Evolutionary conservation across 1,140 invertebrate species (phyloP), one percentile per base, ranked within the genome.

Genomic region (Lucilia sericata): DNA sequence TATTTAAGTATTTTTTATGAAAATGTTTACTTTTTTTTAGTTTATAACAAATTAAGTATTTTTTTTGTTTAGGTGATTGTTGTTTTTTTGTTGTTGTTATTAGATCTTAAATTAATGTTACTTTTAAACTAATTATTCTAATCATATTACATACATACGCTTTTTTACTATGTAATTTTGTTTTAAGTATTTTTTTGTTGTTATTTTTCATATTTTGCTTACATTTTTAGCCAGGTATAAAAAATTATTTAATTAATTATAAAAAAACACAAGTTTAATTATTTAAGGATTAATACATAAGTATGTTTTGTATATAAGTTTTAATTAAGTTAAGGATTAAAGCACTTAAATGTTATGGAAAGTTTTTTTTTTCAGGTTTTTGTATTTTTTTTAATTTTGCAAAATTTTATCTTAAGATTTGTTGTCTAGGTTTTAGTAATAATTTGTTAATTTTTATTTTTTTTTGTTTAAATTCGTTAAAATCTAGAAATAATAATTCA

Each of bases 281-380:
- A 42, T 42, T 60, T 60, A 60, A 60, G 55, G 55, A 60, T 60
- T 55, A 30, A 30, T 30, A 30, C 25, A 55, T 30, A 60, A 7
- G 55, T 60, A 60, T n/a, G 14, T n/a, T 4, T 60, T 14, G 5
- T n/a, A n/a, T 60, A n/a, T 60, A n/a, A 60, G 55, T 60, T 17
- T 17, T 30, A 60, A 14, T 17, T 60, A 60, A 60, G 55, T 17
- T 17, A 60, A 19, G 65, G 65, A 70, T 70, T 70, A 70, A 70
- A 70, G 65, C 65, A 70, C 65, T 70, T 70, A 70, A 70, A 21
- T 70, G n/a, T 70, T 70, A 70, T 21, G 65, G 65, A 70, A 42
- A 70, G 25, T 10, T 21, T 21, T 10, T 10, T 21, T 21, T 10
- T 70, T 70, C n/a, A 70, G 65, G 65, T 70, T 70, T 70, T 70